phyloP scores from a whole-genome alignment of 2,888 invertebrate genomes.

The Dynastes hyllus region DNA sequence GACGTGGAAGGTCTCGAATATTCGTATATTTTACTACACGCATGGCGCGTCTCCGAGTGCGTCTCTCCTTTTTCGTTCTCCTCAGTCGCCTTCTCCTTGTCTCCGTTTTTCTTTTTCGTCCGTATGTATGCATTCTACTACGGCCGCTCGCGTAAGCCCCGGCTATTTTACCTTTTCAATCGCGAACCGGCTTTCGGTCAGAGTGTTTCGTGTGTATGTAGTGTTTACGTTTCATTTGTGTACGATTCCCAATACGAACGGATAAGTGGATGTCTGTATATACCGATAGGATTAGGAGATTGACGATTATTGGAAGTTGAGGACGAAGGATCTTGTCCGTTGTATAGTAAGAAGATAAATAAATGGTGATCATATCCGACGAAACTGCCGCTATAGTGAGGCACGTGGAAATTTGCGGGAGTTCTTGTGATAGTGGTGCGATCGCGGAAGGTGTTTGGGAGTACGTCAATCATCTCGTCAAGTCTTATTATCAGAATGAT shows the following conservation, averaged over 20 bases:
- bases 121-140: conserved; percentile 10
- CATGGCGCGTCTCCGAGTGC: conserved; percentile 15
- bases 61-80: conserved; percentile 20
- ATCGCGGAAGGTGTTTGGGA: conserved; percentile 79
- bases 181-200: conserved; percentile 38
- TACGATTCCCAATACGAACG: not conserved
- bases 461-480: conserved; percentile 79
- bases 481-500: conserved; percentile 70
- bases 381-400: conserved; percentile 63
- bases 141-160: conserved; percentile 39
- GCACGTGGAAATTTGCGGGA: conserved; percentile 71
- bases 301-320: not conserved
- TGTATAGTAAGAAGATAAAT: not conserved
- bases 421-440: conserved; percentile 72
- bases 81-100: conserved; percentile 11
- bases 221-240: conserved; percentile 9
- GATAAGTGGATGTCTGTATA: not conserved
- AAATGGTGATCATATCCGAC: conserved; percentile 41
- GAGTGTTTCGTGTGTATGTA: conserved; percentile 33
- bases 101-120: conserved; percentile 41
- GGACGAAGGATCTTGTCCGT: not conserved
- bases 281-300: not conserved
- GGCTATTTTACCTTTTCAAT: conserved; percentile 45
- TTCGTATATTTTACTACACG: not conserved
- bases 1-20: conserved; percentile 38